Percentiles rank a stretch among this genome's conserved stretches.
These are phyloP conservation scores for Hippocampus comes DNA, from an alignment of 2,113 vertebrate species.

Conservation along the genomic window DNA sequence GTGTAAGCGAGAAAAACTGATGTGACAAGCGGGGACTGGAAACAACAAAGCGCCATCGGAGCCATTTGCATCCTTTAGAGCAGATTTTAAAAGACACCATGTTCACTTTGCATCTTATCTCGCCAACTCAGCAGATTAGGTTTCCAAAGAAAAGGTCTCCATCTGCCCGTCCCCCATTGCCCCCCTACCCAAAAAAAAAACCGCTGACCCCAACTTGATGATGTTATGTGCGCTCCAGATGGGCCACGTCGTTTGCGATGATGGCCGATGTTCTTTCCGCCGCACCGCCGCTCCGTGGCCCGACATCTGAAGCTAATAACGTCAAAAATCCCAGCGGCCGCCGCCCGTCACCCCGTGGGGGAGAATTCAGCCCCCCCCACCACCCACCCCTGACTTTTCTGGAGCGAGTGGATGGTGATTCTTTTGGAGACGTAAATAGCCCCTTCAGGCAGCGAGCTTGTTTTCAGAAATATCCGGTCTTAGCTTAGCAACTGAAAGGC, in stretches of 20 bases:
- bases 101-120: slow-evolving; percentile 34
- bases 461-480: not conserved
- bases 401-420: slow-evolving; percentile 15
- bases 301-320: slow-evolving; percentile 58
- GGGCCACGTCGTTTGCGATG: slow-evolving; percentile 50
- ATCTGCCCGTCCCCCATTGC: slow-evolving; percentile 18
- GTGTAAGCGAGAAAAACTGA: slow-evolving; percentile 29
- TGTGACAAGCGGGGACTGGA: slow-evolving; percentile 30
- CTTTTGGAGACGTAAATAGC: slow-evolving; percentile 30
- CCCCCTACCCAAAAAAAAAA: no score
- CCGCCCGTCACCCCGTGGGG: slow-evolving; percentile 19
- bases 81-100: slow-evolving; percentile 37
- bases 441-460: slow-evolving; percentile 46
- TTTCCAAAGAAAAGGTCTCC: slow-evolving; percentile 14
- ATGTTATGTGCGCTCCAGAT: slow-evolving; percentile 67
- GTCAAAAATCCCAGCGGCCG: slow-evolving; percentile 23
- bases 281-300: slow-evolving; percentile 26
- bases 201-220: slow-evolving; percentile 61
- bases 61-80: slow-evolving; percentile 22
- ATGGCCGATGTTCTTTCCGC: slow-evolving; percentile 22
- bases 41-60: slow-evolving; percentile 28
- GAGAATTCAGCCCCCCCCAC: slow-evolving; percentile 7
- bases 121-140: slow-evolving; percentile 9
- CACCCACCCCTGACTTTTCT: slow-evolving; percentile 6
- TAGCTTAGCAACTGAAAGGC: not conserved